These are phyloP conservation scores for Syngnathoides biaculeatus DNA, from an alignment of 2,113 vertebrate genomes.

Conservation along the genomic window DNA sequence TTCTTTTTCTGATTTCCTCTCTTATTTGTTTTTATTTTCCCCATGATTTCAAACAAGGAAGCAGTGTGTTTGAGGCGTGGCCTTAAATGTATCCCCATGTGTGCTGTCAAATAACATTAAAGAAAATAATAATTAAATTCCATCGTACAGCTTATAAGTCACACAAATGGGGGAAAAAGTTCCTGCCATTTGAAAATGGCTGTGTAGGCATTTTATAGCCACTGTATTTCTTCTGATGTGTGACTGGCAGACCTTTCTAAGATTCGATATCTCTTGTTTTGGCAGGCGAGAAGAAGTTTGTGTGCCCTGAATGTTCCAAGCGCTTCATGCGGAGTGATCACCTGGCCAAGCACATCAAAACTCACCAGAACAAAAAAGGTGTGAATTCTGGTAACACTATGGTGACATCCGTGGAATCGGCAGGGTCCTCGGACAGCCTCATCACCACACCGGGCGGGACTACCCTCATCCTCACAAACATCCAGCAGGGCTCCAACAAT, in stretches of 20 bases:
- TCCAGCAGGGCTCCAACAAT: slow-evolving; percentile 92
- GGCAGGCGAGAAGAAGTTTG: slow-evolving; percentile 98
- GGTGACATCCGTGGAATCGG: slow-evolving; percentile 88
- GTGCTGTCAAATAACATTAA: no score
- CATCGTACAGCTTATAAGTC: no score
- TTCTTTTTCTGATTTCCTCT: no score
- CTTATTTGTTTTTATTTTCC: no score
- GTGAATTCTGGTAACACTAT: slow-evolving; percentile 88
- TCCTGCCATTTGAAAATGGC: no score
- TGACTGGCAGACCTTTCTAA: neutral
- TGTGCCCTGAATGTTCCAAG: slow-evolving; percentile 98
- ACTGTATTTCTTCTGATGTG: neutral
- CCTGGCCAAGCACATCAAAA: slow-evolving; percentile 99
- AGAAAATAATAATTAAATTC: no score
- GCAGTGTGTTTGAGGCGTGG: no score
- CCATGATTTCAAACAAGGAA: no score
- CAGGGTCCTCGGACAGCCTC: slow-evolving; percentile 87
- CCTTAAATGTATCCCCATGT: no score
- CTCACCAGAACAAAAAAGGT: slow-evolving; percentile 98
- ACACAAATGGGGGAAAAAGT: no score
- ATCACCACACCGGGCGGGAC: slow-evolving; percentile 95
- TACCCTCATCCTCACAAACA: slow-evolving; percentile 99
- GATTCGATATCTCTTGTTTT: slow-evolving; percentile 16
- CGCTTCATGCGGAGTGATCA: slow-evolving; percentile 99
- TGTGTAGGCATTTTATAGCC: no score